Conservation (phyloP, 2,797 vertebrate genomes). For the Petrocephalus schoutedeni region DNA sequence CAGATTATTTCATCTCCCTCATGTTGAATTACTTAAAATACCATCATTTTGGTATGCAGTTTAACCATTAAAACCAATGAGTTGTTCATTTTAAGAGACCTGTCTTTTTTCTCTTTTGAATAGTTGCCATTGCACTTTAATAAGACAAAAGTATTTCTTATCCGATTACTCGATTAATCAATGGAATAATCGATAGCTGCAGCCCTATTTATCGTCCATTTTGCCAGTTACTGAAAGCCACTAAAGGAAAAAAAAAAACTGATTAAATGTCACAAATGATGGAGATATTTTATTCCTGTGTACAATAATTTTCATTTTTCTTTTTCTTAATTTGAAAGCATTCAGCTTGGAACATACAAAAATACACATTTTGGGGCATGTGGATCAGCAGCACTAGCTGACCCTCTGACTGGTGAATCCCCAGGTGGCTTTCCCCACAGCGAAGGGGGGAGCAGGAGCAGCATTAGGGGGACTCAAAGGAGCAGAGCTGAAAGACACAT, state of each 20-base stretch:
- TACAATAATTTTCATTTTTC: background rate
- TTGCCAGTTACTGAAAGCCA: background rate
- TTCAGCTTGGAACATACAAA: background rate
- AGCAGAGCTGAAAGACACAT: background rate
- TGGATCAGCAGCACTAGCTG: background rate
- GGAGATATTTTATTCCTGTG: background rate
- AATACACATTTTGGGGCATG: background rate
- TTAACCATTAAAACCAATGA: too few relatives aligned
- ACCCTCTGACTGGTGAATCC: background rate
- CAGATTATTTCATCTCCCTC: too few relatives aligned
- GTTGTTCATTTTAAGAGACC: too few relatives aligned
- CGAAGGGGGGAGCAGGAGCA: background rate
- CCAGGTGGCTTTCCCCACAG: background rate
- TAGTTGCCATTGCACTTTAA: too few relatives aligned
- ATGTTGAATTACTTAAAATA: too few relatives aligned
- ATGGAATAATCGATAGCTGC: too few relatives aligned
- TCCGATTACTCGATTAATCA: too few relatives aligned
- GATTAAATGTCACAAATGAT: background rate
- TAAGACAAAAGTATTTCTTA: too few relatives aligned
- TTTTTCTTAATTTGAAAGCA: background rate
- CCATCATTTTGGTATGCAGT: too few relatives aligned
- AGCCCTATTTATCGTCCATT: background rate
- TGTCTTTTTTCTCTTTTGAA: too few relatives aligned
- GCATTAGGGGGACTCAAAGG: background rate
- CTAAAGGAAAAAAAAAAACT: background rate